A percentile compares a stretch with the other conserved stretches of the same genome.
These are phyloP conservation scores for Teinopalpus imperialis DNA, from an alignment of 2,888 invertebrate species.

Conservation along the genomic window DNA sequence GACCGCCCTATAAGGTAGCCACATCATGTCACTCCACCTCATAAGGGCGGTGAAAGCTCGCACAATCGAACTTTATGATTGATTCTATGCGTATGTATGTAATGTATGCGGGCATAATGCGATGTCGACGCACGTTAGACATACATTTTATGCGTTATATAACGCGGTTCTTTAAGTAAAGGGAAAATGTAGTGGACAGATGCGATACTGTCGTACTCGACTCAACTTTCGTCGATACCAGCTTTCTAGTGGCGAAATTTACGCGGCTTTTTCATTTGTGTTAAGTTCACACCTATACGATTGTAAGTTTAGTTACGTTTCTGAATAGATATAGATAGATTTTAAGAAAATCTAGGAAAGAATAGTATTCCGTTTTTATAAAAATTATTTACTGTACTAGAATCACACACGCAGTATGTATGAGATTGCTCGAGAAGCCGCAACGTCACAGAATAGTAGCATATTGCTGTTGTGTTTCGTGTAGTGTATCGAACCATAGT, in stretches of 20 bases:
- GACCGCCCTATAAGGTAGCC: constrained; percentile 51
- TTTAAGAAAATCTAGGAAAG: no score
- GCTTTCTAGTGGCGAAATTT: constrained; percentile 22
- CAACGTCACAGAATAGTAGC: no score
- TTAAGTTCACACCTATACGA: background rate
- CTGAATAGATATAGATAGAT: no score
- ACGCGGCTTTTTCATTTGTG: constrained; percentile 13
- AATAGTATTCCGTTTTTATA: no score
- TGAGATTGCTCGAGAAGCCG: no score
- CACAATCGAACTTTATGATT: constrained; percentile 56
- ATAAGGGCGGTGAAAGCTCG: constrained; percentile 57
- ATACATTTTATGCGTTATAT: constrained; percentile 22
- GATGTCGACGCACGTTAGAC: constrained; percentile 19
- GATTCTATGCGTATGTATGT: constrained; percentile 42
- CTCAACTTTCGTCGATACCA: constrained; percentile 16
- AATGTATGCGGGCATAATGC: constrained; percentile 14
- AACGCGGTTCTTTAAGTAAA: constrained; percentile 4
- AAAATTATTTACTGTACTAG: no score
- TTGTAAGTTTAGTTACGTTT: no score
- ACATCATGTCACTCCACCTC: constrained; percentile 45
- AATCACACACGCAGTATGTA: no score
- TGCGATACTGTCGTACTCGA: constrained; percentile 11
- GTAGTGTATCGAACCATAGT: no score
- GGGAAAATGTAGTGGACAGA: constrained; percentile 23
- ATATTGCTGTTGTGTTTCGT: no score